Evolutionary conservation across 2,797 vertebrate species (phyloP).

Genomic region (Rhinichthys osculus): DNA sequence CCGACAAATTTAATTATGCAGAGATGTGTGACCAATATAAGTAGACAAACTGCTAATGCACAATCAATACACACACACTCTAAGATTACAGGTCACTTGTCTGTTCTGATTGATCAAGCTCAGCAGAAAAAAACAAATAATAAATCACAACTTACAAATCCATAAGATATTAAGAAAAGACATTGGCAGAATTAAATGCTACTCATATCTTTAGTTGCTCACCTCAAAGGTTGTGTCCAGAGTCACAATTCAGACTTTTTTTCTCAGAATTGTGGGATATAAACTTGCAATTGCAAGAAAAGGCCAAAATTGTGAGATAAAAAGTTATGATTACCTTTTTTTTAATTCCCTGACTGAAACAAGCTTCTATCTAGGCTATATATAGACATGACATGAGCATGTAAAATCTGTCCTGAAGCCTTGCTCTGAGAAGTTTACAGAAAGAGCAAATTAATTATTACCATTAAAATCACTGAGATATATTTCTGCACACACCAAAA

Average conservation of each 20-base stretch:
- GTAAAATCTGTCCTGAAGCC: not conserved
- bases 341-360: not conserved
- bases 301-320: not conserved
- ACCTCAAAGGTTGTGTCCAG: not conserved
- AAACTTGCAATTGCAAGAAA: not conserved
- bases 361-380: not conserved
- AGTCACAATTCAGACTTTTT: not conserved
- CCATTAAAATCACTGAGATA: not conserved
- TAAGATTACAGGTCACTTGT: not conserved
- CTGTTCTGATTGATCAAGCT: not conserved
- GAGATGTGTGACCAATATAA: no score
- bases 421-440: not conserved
- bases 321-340: not conserved
- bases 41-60: not conserved
- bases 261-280: not conserved
- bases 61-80: not conserved
- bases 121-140: not conserved
- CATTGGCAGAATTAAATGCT: not conserved
- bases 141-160: not conserved
- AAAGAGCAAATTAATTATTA: not conserved
- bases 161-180: not conserved
- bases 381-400: not conserved
- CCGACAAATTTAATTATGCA: no score
- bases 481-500: conserved; percentile 33
- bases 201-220: not conserved